Evolutionary conservation across 2,888 invertebrate species (phyloP), one percentile per base, ranked within the genome.

Genomic region (Cheilosia pagana): DNA sequence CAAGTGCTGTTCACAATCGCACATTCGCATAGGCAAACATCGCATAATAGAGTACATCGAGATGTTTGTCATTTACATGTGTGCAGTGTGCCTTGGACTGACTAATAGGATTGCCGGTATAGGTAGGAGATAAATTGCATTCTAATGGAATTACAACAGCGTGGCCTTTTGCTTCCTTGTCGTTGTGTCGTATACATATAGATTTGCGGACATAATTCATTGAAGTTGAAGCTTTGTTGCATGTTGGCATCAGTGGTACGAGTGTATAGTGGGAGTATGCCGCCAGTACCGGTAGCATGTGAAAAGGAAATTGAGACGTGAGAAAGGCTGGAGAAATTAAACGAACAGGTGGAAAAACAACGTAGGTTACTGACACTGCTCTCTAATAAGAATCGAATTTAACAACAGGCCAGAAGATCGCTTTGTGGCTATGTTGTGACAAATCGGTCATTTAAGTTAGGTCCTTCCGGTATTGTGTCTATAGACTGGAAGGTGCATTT

Each of bases 121-220:
- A 71, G 77, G 71, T 60, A 57, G 39, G 60, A 70, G 82, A 79
- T 74, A 83, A 68, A 74, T 74, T 57, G 72, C 68, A 74, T 67
- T 83, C 72, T 78, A 83, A 83, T 83, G 63, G 74, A 83, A 83
- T 83, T 83, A 83, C 78, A 79, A 21, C 39, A 62, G 45, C 71
- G 52, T 77, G 81, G 77, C 52, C 68, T 72, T 74, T 79, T 74
- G 79, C 82, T 83, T 83, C 82, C 82, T 74, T 68, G 55, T 76
- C 60, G 59, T 35, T 50, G 45, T 62, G n/a, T 41, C 41, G 12
- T 41, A n/a, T n/a, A 7, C 2, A 10, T 45, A 23, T 43, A 60
- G 50, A 28, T 63, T 63, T 70, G 52, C 75, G 62, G 55, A 81
- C 62, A 68, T 81, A 70, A 63, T 50, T 63, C 71, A 77, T 77